Conservation (phyloP, 2,797 vertebrate genomes). For the Esox lucius region DNA sequence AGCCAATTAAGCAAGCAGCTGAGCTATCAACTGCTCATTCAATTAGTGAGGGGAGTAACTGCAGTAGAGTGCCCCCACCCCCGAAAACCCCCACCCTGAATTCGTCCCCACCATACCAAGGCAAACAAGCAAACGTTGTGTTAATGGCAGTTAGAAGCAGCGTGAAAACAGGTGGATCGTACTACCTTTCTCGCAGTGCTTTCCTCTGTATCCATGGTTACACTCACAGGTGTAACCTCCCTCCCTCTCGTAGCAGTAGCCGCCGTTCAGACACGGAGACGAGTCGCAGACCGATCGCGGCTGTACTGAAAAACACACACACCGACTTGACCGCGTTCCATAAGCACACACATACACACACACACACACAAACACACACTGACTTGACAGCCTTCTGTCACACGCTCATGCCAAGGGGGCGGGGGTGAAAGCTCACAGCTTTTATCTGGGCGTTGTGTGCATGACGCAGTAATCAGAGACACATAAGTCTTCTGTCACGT, state of each 20-base stretch:
- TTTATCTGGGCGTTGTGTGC: constrained; percentile 28
- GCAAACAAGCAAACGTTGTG: neutral
- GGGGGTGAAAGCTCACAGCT: constrained; percentile 20
- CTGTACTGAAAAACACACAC: constrained; percentile 85
- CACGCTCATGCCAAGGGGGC: neutral
- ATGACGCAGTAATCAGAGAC: constrained; percentile 34
- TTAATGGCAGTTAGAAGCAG: neutral
- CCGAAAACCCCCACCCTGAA: too few relatives aligned
- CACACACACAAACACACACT: neutral
- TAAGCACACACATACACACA: constrained; percentile 20
- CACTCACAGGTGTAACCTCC: constrained; percentile 90
- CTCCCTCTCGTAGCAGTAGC: constrained; percentile 86
- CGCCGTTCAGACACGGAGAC: constrained; percentile 93
- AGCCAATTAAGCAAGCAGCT: too few relatives aligned
- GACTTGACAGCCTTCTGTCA: neutral
- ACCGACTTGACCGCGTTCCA: constrained; percentile 77
- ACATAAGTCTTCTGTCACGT: constrained; percentile 42
- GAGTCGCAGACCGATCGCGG: constrained; percentile 93
- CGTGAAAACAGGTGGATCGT: neutral
- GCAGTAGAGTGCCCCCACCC: constrained; percentile 13
- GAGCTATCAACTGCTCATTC: too few relatives aligned
- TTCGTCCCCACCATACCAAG: neutral
- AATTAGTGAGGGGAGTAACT: constrained; percentile 39
- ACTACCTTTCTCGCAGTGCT: constrained; percentile 93
- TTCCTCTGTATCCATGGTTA: constrained; percentile 86